Base-by-base conservation (phyloP, 2,888 invertebrate genomes). In the Eilema sororculum region DNA sequence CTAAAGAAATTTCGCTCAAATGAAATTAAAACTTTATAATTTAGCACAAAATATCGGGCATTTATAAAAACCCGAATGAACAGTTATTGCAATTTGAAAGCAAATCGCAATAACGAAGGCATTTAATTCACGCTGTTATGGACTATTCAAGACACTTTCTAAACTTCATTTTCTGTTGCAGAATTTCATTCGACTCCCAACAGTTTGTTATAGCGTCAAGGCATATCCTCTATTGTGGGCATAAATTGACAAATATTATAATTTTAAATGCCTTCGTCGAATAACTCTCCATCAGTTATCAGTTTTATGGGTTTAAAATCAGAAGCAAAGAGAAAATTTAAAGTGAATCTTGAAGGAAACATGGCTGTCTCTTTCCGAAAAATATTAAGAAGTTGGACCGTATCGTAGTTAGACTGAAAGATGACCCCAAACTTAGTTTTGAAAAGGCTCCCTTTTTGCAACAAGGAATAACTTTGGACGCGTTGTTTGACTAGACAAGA, bases 131-230 rank as follows among this genome's bases (percentile, higher is more conserved):
- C 59, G 41, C 46, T 46, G 58, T 59, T 46, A 63, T 57, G 20
- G 57, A 63, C 63, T 30, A 67, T 67, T 52, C 61, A 56, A 66
- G 71, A 62, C 12, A 63, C 65, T 68, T 68, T 67, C 61, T 66
- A 72, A 68, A 61, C 63, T 66, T 68, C 66, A 58, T 63, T 64
- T 58, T 62, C 1, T 60, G 30, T 20, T 37, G 58, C 57, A 30
- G 33, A 58, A 33, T 65, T 64, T 56, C 30, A 37, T 57, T 37
- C 57, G 5, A 2, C 33, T 28, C 20, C 33, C n/a, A 3, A 60
- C 20, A n/a, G 28, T 20, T 13, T 25, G 4, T 58, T 52, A n/a
- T n/a, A 52, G 52, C n/a, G 4, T 0, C 33, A 13, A 41, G 41
- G 41, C 20, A 9, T n/a, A 52, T 20, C 46, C 20, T 46, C 46